Base-by-base conservation (phyloP, 2,113 vertebrate genomes). In the Cavia porcellus region DNA sequence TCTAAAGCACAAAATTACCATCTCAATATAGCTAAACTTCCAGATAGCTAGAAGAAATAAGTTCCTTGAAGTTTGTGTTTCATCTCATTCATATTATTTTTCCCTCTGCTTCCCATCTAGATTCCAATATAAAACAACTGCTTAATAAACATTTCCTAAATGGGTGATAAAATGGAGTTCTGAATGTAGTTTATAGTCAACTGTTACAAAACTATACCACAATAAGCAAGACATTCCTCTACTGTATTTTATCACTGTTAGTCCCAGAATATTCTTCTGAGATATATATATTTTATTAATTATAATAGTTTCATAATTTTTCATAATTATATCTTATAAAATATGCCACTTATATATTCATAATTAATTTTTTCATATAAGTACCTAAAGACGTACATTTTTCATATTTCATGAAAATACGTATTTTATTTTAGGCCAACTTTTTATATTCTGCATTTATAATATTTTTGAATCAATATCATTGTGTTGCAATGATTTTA, bases 101-200 rank as follows among this genome's bases (percentile, higher is more conserved):
- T 52, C 59, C 32, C 14, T 87, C 62, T 64, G 42, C 55, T 1
- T 90, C 52, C 28, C 20, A 79, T 42, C 42, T 12, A 86, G n/a
- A 87, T 86, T 45, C 59, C 28, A 90, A 45, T 2, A 81, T 28
- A 92, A 80, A 93, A 66, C 2, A 82, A 14, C 6, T 15, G 28
- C 22, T 92, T 87, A 84, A 75, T 87, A 81, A 72, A 62, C 82
- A 14, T 77, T 88, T 64, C 61, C 24, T 64, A 77, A 94, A 38
- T 59, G 82, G 32, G 77, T 92, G 94, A 90, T 52, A 75, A 92
- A 90, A 83, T 20, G 45, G 30, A 80, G 1, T 52, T 94, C 66
- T 75, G 25, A 95, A 74, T 15, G 35, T 82, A n/a, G 17, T 52
- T 93, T 77, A 66, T 84, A 64, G 77, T 75, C n/a, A 84, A 5